Evolutionary conservation across 2,888 invertebrate species (phyloP).

Genomic region (Iphiclides podalirius): DNA sequence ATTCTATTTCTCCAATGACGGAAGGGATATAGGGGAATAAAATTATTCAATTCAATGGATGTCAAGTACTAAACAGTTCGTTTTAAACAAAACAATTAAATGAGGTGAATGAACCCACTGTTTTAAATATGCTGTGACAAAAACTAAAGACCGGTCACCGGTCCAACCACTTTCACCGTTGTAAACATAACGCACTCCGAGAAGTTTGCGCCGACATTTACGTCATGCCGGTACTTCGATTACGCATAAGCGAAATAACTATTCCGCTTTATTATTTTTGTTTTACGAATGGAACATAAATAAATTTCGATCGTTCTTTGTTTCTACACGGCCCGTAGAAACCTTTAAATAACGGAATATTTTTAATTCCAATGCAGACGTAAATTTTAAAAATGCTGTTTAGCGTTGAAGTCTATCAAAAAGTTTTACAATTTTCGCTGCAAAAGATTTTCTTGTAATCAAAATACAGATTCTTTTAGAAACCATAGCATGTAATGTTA

Average conservation of each 20-base stretch:
- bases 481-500: too few species aligned
- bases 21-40: too few species aligned
- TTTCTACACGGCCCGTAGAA: not conserved
- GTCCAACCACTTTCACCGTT: conserved; percentile 51
- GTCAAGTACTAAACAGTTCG: too few species aligned
- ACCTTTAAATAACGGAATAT: not conserved
- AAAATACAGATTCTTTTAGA: too few species aligned
- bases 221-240: conserved; percentile 27
- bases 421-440: too few species aligned
- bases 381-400: not conserved
- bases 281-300: conserved; percentile 8
- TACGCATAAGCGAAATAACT: conserved; percentile 19
- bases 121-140: conserved; percentile 15
- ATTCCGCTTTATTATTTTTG: conserved; percentile 11
- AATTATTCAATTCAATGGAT: too few species aligned
- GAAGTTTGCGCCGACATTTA: conserved; percentile 28
- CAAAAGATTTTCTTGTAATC: too few species aligned
- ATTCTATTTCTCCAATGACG: too few species aligned
- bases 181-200: conserved; percentile 41
- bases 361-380: not conserved
- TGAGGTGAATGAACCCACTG: not conserved
- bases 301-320: conserved; percentile 11
- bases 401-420: too few species aligned
- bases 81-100: too few species aligned
- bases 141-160: conserved; percentile 30